These are phyloP conservation scores for Xestia c-nigrum DNA, from an alignment of 2,888 invertebrate genomes.

Conservation along the genomic window DNA sequence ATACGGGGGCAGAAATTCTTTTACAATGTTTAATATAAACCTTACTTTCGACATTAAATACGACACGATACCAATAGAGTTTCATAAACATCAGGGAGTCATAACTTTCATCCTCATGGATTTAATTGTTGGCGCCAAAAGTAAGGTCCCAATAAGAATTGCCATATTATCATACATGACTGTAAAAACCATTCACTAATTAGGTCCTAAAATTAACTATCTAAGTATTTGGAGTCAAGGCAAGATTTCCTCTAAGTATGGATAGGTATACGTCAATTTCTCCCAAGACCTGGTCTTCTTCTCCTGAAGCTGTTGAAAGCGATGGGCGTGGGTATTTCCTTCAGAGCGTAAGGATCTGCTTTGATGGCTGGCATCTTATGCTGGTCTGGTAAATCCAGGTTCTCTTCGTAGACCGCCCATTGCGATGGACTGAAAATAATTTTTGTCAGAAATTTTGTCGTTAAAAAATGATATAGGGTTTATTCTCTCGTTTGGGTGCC, in stretches of 20 bases:
- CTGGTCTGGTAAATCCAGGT: slow-evolving; percentile 78
- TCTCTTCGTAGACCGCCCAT: slow-evolving; percentile 88
- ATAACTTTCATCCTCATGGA: too few species aligned
- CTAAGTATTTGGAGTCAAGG: slow-evolving; percentile 42
- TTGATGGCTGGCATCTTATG: slow-evolving; percentile 82
- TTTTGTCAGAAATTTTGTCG: too few species aligned
- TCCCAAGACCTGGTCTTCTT: slow-evolving; percentile 73
- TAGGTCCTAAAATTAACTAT: slow-evolving; percentile 6
- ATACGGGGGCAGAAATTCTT: too few species aligned
- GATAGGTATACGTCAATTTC: slow-evolving; percentile 32
- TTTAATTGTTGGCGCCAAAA: neutral
- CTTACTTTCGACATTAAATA: slow-evolving; percentile 5
- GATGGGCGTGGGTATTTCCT: slow-evolving; percentile 86
- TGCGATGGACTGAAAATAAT: slow-evolving; percentile 79
- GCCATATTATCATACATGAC: slow-evolving; percentile 3
- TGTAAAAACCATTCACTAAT: slow-evolving; percentile 6
- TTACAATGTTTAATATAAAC: neutral
- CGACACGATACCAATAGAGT: neutral
- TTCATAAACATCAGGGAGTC: neutral
- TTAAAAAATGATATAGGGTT: neutral
- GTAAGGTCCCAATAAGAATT: neutral
- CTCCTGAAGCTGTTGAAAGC: slow-evolving; percentile 74
- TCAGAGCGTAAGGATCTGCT: slow-evolving; percentile 83
- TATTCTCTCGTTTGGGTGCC: neutral
- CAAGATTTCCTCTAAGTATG: slow-evolving; percentile 33